Percentiles rank a stretch among this genome's conserved stretches.
phyloP scores from a whole-genome alignment of 2,888 invertebrate species.

The Psococerastis gibbosa region DNA sequence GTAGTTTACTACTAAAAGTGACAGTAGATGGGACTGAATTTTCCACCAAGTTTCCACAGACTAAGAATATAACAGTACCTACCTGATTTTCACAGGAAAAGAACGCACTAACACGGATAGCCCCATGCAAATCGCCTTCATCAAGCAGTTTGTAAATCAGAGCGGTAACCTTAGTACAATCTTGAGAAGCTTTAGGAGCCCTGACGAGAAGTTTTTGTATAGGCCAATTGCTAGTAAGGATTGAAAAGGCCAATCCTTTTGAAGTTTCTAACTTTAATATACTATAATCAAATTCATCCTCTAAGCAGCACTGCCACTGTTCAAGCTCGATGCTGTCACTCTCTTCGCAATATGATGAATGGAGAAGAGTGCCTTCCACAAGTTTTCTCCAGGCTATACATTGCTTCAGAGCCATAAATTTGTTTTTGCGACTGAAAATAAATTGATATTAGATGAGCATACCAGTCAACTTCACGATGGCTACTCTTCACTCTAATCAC shows the following conservation, averaged over 20 bases:
- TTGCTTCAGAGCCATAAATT: slow-evolving; percentile 19
- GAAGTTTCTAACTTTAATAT: slow-evolving; percentile 18
- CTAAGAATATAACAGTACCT: slow-evolving; percentile 19
- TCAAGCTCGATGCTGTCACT: slow-evolving; percentile 24
- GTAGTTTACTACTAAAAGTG: no score
- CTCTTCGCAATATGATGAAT: slow-evolving; percentile 16
- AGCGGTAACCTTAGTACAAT: slow-evolving; percentile 20
- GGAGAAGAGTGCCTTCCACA: background rate
- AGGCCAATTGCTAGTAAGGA: slow-evolving; percentile 2
- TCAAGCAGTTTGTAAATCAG: slow-evolving; percentile 36
- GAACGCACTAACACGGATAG: slow-evolving; percentile 33
- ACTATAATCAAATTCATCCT: slow-evolving; percentile 16
- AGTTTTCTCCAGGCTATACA: background rate
- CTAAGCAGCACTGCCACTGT: slow-evolving; percentile 26
- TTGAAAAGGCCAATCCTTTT: slow-evolving; percentile 1
- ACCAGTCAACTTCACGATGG: no score
- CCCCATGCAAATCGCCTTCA: slow-evolving; percentile 35
- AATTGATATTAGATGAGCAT: background rate
- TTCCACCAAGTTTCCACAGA: slow-evolving; percentile 19
- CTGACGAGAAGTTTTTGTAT: slow-evolving; percentile 19
- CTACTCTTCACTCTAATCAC: no score
- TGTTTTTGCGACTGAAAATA: slow-evolving; percentile 21
- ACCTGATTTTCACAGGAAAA: slow-evolving; percentile 24
- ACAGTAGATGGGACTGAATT: no score
- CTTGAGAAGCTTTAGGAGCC: slow-evolving; percentile 19